Evolutionary conservation across 2,797 vertebrate genomes (phyloP).

Genomic region (Sebastes melanostomus): DNA sequence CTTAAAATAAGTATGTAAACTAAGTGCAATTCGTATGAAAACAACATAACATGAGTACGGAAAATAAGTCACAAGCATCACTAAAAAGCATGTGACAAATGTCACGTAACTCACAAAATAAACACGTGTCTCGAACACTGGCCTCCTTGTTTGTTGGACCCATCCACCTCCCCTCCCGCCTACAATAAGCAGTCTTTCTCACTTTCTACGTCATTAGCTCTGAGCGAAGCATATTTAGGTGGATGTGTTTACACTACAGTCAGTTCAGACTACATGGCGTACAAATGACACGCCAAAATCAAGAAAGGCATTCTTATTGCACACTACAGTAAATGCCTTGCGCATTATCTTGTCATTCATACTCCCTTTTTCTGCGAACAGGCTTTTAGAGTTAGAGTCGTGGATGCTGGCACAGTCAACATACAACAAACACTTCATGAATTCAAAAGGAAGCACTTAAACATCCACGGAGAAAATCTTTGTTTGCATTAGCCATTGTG

Average conservation of each 20-base stretch:
- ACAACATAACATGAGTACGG: too few relatives aligned
- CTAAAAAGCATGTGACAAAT: too few relatives aligned
- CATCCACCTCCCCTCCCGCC: neutral
- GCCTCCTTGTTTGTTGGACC: neutral
- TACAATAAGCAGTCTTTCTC: neutral
- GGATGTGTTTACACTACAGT: neutral
- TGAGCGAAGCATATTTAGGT: neutral
- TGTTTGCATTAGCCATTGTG: slow-evolving; percentile 64
- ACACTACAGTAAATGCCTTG: neutral
- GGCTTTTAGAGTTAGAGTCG: neutral
- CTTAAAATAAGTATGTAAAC: neutral
- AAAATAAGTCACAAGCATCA: too few relatives aligned
- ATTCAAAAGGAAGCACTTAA: slow-evolving; percentile 49
- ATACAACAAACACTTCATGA: slow-evolving; percentile 23
- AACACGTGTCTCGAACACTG: too few relatives aligned
- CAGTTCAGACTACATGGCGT: neutral
- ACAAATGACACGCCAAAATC: too few relatives aligned
- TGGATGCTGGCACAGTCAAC: neutral
- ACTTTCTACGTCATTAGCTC: accelerated
- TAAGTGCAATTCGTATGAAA: too few relatives aligned
- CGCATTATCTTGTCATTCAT: too few relatives aligned
- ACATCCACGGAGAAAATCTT: slow-evolving; percentile 31
- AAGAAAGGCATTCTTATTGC: too few relatives aligned
- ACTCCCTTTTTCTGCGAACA: too few relatives aligned
- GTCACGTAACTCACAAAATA: too few relatives aligned